phyloP scores from a whole-genome alignment of 2,797 vertebrate species.

The Falco cherrug region DNA sequence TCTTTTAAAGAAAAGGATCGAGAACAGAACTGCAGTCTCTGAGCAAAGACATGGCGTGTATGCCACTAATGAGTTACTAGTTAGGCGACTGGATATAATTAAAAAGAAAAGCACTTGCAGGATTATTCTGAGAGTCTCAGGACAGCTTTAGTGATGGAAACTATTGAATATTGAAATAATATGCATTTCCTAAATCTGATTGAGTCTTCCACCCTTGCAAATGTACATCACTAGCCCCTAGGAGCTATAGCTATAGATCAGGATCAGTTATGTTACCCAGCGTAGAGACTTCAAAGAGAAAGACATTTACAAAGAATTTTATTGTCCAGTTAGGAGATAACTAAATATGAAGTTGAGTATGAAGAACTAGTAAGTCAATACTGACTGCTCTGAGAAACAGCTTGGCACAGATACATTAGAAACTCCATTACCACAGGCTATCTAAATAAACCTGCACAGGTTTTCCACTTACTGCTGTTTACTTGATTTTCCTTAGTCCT shows the following conservation, averaged over 20 bases:
- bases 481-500: neutral
- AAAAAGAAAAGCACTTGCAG: neutral
- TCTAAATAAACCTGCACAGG: neutral
- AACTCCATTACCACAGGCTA: neutral
- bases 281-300: neutral
- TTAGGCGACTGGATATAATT: neutral
- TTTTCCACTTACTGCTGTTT: neutral
- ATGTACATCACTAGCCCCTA: neutral
- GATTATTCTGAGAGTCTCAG: neutral
- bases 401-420: neutral
- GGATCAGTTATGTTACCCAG: neutral
- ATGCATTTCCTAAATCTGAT: neutral
- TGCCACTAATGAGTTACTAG: neutral
- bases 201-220: neutral
- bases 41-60: neutral
- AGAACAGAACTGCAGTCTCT: neutral
- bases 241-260: neutral
- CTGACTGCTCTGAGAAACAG: neutral
- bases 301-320: neutral
- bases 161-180: neutral
- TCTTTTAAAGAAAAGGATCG: neutral
- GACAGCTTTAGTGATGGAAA: neutral
- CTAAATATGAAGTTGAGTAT: neutral
- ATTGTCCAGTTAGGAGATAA: neutral
- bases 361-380: neutral